These are phyloP conservation scores for Tiliqua scincoides DNA, from an alignment of 2,113 vertebrate species.

Conservation along the genomic window DNA sequence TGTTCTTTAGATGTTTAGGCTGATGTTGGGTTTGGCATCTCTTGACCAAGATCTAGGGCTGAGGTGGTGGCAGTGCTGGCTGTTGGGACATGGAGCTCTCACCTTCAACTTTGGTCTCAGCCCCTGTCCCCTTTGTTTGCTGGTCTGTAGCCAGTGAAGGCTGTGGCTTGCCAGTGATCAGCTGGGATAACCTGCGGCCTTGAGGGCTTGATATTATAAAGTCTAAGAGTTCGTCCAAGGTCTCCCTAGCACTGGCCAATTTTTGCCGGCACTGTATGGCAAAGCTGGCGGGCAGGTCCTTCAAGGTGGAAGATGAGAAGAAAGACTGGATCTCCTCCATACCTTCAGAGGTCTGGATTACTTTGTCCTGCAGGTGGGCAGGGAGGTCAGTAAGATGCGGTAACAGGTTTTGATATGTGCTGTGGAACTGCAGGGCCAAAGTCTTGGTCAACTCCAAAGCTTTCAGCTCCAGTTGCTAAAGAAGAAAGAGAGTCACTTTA, in stretches of 20 bases:
- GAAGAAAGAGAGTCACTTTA: neutral
- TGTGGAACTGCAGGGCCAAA: constrained; percentile 79
- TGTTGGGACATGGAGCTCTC: neutral
- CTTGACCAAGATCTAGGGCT: neutral
- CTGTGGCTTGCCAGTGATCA: neutral
- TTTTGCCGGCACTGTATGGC: constrained; percentile 74
- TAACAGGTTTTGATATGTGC: constrained; percentile 78
- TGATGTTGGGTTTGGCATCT: no score
- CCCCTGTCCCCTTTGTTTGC: neutral
- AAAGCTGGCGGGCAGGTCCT: constrained; percentile 71
- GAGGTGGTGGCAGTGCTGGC: neutral
- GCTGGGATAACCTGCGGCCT: constrained; percentile 60
- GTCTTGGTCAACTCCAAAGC: constrained; percentile 75
- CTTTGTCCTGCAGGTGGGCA: constrained; percentile 79
- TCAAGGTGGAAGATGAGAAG: constrained; percentile 65
- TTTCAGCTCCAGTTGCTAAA: constrained; percentile 40
- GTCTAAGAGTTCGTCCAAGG: constrained; percentile 85
- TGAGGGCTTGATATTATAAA: constrained; percentile 74
- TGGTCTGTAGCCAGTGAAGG: neutral
- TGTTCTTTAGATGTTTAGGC: no score
- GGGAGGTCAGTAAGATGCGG: constrained; percentile 86
- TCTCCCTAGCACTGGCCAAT: constrained; percentile 76
- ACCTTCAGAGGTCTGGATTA: constrained; percentile 72
- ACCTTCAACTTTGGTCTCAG: neutral
- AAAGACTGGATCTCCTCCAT: constrained; percentile 80